Evolutionary conservation across 2,888 invertebrate genomes (phyloP).

Genomic region (Rhorus exstirpatorius): DNA sequence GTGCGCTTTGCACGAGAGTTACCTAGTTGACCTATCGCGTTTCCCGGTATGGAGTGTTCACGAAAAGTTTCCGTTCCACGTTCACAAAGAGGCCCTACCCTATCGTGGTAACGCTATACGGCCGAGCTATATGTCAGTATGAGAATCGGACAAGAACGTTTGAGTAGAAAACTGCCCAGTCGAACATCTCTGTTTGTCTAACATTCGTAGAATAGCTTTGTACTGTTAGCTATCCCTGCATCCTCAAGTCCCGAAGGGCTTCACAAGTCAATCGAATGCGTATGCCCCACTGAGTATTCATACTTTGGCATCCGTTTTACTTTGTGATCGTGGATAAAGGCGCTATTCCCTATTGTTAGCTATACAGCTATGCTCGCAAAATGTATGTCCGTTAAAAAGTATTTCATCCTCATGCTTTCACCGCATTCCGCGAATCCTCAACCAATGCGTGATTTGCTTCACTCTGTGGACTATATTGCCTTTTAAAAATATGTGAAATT

Average conservation of each 20-base stretch:
- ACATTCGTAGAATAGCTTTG: constrained; percentile 66
- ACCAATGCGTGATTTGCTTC: no score
- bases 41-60: constrained; percentile 20
- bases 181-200: constrained; percentile 21
- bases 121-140: constrained; percentile 25
- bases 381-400: no score
- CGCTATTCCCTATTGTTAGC: constrained; percentile 40
- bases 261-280: constrained; percentile 22
- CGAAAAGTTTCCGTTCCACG: constrained; percentile 48
- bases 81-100: constrained; percentile 61
- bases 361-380: background rate
- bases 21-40: constrained; percentile 3
- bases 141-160: constrained; percentile 47
- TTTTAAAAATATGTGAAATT: no score
- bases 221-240: constrained; percentile 17
- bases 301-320: constrained; percentile 26
- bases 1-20: background rate
- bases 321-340: constrained; percentile 33
- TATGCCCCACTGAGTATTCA: constrained; percentile 58
- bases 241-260: constrained; percentile 14
- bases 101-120: constrained; percentile 5
- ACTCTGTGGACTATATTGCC: no score
- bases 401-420: no score
- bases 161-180: constrained; percentile 23
- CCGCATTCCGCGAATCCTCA: background rate